These are phyloP conservation scores for Andrena haemorrhoa DNA, from an alignment of 2,888 invertebrate species.

Conservation along the genomic window DNA sequence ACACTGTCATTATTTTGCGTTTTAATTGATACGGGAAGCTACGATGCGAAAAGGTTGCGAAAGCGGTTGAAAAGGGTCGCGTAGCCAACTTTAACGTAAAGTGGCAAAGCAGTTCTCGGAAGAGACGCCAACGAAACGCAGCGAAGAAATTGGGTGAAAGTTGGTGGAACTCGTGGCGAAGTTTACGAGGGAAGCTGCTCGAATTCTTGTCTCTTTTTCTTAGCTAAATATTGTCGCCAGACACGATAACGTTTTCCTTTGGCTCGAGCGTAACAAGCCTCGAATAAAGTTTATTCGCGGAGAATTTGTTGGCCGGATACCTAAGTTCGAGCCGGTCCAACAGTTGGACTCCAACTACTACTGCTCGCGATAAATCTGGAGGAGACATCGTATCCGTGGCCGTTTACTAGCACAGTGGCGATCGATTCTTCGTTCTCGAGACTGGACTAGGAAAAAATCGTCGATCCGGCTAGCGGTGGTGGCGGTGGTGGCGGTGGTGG, in stretches of 20 bases:
- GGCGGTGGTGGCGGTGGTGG: conserved; percentile 15
- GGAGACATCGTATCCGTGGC: conserved; percentile 7
- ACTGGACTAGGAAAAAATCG: conserved; percentile 38
- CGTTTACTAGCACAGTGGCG: conserved; percentile 44
- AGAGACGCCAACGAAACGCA: conserved; percentile 4
- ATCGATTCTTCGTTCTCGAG: conserved; percentile 64
- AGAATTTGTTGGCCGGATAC: conserved; percentile 4
- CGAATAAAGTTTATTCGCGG: background rate
- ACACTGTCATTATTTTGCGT: too few species aligned
- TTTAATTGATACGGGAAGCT: conserved; percentile 24
- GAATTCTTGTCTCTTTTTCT: conserved; percentile 4
- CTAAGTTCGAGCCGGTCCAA: conserved; percentile 4
- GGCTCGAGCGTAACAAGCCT: background rate
- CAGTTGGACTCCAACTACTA: too few species aligned
- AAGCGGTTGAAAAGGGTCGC: background rate
- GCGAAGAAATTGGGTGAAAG: conserved; percentile 39
- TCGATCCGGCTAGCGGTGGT: background rate
- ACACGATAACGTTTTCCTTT: background rate
- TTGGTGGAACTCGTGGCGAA: conserved; percentile 19
- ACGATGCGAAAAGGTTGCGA: conserved; percentile 19
- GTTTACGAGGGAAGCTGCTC: conserved; percentile 13
- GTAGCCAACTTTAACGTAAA: background rate
- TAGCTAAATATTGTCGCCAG: conserved; percentile 26
- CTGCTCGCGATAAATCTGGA: background rate
- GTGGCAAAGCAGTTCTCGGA: background rate